Base-by-base conservation (phyloP, 2,888 invertebrate genomes). In the Himalopsyche japonica region DNA sequence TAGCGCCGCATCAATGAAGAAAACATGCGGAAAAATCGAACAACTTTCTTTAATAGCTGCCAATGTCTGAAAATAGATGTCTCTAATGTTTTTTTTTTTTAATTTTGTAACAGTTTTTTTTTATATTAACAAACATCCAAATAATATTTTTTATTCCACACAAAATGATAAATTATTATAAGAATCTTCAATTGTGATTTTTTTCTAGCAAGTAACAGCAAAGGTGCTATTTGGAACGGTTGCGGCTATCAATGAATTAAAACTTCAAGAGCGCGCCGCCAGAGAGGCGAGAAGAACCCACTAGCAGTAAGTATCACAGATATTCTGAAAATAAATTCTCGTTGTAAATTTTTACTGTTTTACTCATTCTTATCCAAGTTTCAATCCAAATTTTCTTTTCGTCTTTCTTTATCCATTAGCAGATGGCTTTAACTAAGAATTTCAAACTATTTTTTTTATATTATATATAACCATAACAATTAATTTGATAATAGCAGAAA, bases 201-300 rank as follows among this genome's bases (percentile, higher is more conserved):
- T 84, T 78, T 27, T 78, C 82, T 92, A 92, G 90, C 93, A 95
- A 91, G 94, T 95, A 89, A 95, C 95, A 88, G 95, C 95, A 89
- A 95, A 95, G 92, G 95, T 95, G 87, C 93, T 95, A 90, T 95
- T 95, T 90, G 95, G 95, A 86, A 94, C 94, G 88, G 95, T 95
- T 89, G 93, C 95, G 87, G 94, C 95, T 89, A 95, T 95, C 91
- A 95, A 95, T 91, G 94, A 95, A 90, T 92, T 95, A 89, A 94
- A 95, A 88, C 94, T 95, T 89, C 94, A 95, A 89, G 95, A 95
- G 90, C 94, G 94, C 91, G 92, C 93, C 86, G 93, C 94, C 88
- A 92, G 94, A 88, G 94, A 94, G 88, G 93, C 92, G 88, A 93
- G 94, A 89, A 91, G 94, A 90, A 93, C 91, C 87, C 92, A 92